A percentile compares a stretch with the other conserved stretches of the same genome.
These are phyloP conservation scores for Astyanax mexicanus DNA, from an alignment of 2,797 vertebrate species.

Conservation along the genomic window DNA sequence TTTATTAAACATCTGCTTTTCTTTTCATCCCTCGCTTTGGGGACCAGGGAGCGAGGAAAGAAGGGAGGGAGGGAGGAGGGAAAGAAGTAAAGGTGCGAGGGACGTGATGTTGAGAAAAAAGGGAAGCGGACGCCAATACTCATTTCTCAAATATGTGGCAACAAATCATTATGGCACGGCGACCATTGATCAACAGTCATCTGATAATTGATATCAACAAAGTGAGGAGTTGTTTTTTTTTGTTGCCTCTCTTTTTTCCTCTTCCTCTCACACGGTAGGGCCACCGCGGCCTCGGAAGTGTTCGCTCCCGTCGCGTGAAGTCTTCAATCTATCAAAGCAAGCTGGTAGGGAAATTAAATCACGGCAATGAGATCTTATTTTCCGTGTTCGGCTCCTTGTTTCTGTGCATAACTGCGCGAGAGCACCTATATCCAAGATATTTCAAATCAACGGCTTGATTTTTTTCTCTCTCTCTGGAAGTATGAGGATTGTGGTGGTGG, in stretches of 20 bases:
- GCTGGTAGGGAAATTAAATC: slow-evolving; percentile 67
- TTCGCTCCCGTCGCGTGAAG: slow-evolving; percentile 62
- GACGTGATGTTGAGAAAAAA: slow-evolving; percentile 48
- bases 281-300: slow-evolving; percentile 65
- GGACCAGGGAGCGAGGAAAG: slow-evolving; percentile 65
- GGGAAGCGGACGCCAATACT: slow-evolving; percentile 54
- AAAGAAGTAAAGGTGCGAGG: slow-evolving; percentile 40
- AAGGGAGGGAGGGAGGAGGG: slow-evolving; percentile 37
- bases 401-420: slow-evolving; percentile 20
- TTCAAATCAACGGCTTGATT: slow-evolving; percentile 46
- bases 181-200: slow-evolving; percentile 94
- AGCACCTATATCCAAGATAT: slow-evolving; percentile 44
- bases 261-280: slow-evolving; percentile 51
- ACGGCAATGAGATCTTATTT: slow-evolving; percentile 65
- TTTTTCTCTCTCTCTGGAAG: not conserved
- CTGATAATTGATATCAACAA: slow-evolving; percentile 94
- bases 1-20: slow-evolving; percentile 40
- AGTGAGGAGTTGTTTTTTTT: slow-evolving; percentile 68
- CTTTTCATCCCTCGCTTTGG: slow-evolving; percentile 19
- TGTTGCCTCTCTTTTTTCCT: not conserved
- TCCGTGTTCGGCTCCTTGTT: slow-evolving; percentile 36
- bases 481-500: not conserved
- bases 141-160: slow-evolving; percentile 87
- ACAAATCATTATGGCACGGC: slow-evolving; percentile 91
- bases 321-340: slow-evolving; percentile 72